Percentiles rank a stretch among this genome's conserved stretches.
These are phyloP conservation scores for Melikaiella ostensackeni DNA, from an alignment of 2,888 invertebrate species.

Conservation along the genomic window DNA sequence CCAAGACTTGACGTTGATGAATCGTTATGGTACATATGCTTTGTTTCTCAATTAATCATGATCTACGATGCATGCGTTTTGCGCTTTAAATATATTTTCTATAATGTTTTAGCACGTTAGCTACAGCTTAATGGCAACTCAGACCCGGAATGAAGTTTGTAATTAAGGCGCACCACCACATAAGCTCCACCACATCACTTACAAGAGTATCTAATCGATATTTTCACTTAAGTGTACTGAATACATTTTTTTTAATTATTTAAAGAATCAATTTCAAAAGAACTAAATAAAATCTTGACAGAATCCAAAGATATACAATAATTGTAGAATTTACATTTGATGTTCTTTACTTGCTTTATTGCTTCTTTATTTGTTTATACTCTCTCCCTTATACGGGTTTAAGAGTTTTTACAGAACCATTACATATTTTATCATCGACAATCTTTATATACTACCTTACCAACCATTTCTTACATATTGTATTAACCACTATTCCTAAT, in stretches of 20 bases:
- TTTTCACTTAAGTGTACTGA: slow-evolving; percentile 11
- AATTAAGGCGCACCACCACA: slow-evolving; percentile 17
- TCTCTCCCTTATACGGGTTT: too few relatives aligned
- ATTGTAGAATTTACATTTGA: too few relatives aligned
- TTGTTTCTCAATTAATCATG: slow-evolving; percentile 19
- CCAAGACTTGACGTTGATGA: background rate
- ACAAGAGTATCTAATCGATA: slow-evolving; percentile 19
- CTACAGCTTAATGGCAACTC: slow-evolving; percentile 15
- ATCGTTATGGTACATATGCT: background rate
- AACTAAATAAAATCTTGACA: background rate
- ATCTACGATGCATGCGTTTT: slow-evolving; percentile 23
- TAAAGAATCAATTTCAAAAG: background rate
- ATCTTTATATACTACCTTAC: too few relatives aligned
- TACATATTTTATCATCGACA: too few relatives aligned
- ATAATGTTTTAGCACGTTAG: background rate
- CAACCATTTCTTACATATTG: too few relatives aligned
- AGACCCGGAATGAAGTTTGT: slow-evolving; percentile 19
- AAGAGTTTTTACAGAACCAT: too few relatives aligned
- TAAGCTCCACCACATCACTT: slow-evolving; percentile 1
- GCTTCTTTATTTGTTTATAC: too few relatives aligned
- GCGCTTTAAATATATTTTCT: background rate
- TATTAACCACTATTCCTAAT: too few relatives aligned
- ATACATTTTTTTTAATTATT: background rate
- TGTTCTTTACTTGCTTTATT: background rate
- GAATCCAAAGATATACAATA: too few relatives aligned